These are phyloP conservation scores for Grammomys surdaster DNA, from an alignment of 2,113 vertebrate species.

Conservation along the genomic window DNA sequence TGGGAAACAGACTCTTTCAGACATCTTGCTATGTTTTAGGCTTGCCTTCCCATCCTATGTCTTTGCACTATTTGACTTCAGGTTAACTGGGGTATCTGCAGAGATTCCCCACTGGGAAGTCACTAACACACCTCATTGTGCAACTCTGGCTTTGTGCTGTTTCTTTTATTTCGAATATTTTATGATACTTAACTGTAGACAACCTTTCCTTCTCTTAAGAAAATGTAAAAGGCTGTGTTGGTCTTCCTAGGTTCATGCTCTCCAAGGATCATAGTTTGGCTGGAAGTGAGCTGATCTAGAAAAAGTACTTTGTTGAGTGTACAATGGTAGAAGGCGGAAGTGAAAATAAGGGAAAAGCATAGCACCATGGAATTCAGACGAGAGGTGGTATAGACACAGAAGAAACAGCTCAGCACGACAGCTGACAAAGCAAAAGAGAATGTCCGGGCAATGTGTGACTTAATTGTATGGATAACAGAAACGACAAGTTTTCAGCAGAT, in stretches of 20 bases:
- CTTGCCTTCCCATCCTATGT: not conserved
- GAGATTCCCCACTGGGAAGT: not conserved
- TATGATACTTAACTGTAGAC: not conserved
- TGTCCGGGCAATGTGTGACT: not conserved
- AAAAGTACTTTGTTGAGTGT: not conserved
- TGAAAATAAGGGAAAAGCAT: not conserved
- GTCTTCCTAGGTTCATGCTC: not conserved
- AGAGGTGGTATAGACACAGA: not conserved
- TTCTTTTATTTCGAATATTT: not conserved
- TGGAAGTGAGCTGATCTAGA: constrained; percentile 17
- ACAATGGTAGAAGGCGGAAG: not conserved
- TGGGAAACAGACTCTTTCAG: not conserved
- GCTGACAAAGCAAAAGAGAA: not conserved
- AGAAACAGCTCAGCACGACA: not conserved
- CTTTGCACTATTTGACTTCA: not conserved
- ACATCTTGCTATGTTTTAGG: not conserved
- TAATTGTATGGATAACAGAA: not conserved
- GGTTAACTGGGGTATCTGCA: not conserved
- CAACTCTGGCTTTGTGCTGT: not conserved
- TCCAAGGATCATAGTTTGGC: not conserved
- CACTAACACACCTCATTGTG: not conserved
- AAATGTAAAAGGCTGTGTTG: not conserved
- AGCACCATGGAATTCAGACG: not conserved
- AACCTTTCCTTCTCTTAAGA: not conserved
- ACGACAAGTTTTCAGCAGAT: constrained; percentile 4